A percentile compares a stretch with the other conserved stretches of the same genome.
Evolutionary conservation across 1,140 invertebrate species (phyloP).

Genomic region (Psilanteris sp.): DNA sequence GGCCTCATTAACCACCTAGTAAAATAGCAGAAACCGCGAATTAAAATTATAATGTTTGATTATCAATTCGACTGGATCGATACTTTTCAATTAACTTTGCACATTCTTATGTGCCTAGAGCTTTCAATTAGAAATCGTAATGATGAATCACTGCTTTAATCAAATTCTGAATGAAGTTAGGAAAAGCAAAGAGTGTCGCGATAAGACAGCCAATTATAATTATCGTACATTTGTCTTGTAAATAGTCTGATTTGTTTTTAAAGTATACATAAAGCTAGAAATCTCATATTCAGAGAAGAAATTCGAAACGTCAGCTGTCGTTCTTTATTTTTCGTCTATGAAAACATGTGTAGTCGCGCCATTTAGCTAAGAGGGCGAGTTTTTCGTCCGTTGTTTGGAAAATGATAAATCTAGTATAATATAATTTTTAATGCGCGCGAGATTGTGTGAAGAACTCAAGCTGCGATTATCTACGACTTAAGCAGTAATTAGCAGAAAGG

Average conservation of each 20-base stretch:
- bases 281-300: conserved; percentile 2
- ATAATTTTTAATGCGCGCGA: conserved; percentile 11
- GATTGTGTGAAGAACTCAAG: conserved; percentile 53
- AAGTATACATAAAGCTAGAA: conserved; percentile 5
- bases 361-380: background rate
- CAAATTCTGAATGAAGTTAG: too few relatives aligned
- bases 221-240: conserved; percentile 2
- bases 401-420: conserved; percentile 11
- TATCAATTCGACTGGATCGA: too few relatives aligned
- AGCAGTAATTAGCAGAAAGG: conserved; percentile 62
- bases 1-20: conserved; percentile 18
- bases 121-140: too few relatives aligned
- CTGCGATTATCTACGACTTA: conserved; percentile 62
- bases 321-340: conserved; percentile 1
- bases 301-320: conserved; percentile 27
- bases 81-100: too few relatives aligned
- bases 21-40: background rate
- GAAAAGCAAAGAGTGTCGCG: background rate
- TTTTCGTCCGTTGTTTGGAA: conserved; percentile 8
- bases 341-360: background rate
- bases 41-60: too few relatives aligned
- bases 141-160: background rate
- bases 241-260: conserved; percentile 7
- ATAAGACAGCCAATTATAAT: conserved; percentile 10
- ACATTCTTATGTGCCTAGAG: too few relatives aligned